Base-by-base conservation (phyloP, 1,140 invertebrate species). In the Pseudomyrmex cubaensis region DNA sequence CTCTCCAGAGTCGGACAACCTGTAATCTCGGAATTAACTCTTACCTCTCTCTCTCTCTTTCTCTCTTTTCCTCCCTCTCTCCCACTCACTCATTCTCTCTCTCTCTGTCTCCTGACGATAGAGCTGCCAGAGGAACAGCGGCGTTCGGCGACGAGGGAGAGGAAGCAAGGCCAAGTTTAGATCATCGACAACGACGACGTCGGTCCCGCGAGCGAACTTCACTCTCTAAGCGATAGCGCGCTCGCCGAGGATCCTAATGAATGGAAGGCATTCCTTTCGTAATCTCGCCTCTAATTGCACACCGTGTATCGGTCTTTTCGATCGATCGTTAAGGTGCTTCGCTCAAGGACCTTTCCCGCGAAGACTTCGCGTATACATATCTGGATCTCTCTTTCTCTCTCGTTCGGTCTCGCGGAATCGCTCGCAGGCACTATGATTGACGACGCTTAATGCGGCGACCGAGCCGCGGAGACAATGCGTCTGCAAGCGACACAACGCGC, bases 101-200 rank as follows among this genome's bases (percentile, higher is more conserved):
- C 54, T 54, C 25, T 35, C 35, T 56, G 57, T 52, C 64, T 69
- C 50, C 44, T 12, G 64, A 70, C 13, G 46, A 12, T 1, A 20
- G 5, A 25, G 72, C 52, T 10, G 69, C 44, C 56, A 70, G 48
- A 35, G 52, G 46, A 35, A 66, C 13, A 69, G 48, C 72, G 56
- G 64, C 50, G 52, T 15, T 67, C 57, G 44, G 46, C 25, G 82
- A 7, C 12, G 54, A 66, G 72, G 66, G 74, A 80, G 48, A 57
- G 62, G 44, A 61, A 67, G 89, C 89, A 90, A 85, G 90, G 90
- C 90, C 90, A 90, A 90, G 90, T 90, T 90, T 90, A 90, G 87
- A 90, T 90, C 88, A 90, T 86, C 90, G 88, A 85, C 76, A 64
- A 82, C 82, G 64, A 84, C 76, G 67, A 25, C 44, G 66, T 59